Conservation (phyloP, 2,113 vertebrate genomes). For the Romanogobio albipinnatus region DNA sequence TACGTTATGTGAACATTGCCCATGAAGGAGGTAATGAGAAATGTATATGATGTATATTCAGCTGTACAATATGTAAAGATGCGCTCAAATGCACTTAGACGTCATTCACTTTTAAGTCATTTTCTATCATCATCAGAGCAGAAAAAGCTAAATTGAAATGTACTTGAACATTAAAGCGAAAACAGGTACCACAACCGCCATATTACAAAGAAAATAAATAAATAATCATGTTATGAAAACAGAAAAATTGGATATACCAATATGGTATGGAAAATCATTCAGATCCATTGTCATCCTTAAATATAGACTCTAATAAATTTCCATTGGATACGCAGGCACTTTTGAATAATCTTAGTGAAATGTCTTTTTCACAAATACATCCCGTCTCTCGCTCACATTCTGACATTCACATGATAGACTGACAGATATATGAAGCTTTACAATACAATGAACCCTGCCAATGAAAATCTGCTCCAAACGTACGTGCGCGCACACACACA, state of each 20-base stretch:
- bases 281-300: slow-evolving; percentile 78
- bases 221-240: slow-evolving; percentile 75
- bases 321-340: slow-evolving; percentile 80
- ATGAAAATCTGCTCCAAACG: slow-evolving; percentile 33
- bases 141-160: slow-evolving; percentile 67
- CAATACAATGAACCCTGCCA: slow-evolving; percentile 38
- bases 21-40: background rate
- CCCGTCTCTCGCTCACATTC: slow-evolving; percentile 35
- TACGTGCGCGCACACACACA: background rate
- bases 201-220: slow-evolving; percentile 78
- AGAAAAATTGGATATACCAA: slow-evolving; percentile 82
- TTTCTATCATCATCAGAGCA: slow-evolving; percentile 64
- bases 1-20: background rate
- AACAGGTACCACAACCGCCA: slow-evolving; percentile 74
- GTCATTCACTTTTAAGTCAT: slow-evolving; percentile 50
- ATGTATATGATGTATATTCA: background rate
- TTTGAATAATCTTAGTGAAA: slow-evolving; percentile 73
- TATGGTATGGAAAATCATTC: slow-evolving; percentile 83
- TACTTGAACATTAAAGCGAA: slow-evolving; percentile 72
- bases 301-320: slow-evolving; percentile 78
- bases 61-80: slow-evolving; percentile 45
- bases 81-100: slow-evolving; percentile 63
- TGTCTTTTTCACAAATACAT: slow-evolving; percentile 68
- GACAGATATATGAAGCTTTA: slow-evolving; percentile 37
- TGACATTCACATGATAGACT: slow-evolving; percentile 46